Evolutionary conservation across 2,797 vertebrate genomes (phyloP).

Genomic region (Sebastiscus albofasciatus): DNA sequence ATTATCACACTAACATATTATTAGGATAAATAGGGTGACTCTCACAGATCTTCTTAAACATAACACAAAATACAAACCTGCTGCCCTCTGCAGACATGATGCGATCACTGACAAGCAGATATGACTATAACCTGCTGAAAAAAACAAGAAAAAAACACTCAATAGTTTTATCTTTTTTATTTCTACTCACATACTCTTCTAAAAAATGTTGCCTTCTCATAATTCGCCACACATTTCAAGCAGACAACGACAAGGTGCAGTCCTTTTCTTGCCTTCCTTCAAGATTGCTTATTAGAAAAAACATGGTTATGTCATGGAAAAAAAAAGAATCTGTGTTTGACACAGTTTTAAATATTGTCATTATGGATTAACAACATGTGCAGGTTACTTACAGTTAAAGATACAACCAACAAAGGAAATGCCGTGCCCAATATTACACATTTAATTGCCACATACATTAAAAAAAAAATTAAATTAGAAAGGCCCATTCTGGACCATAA

Average conservation of each 20-base stretch:
- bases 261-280: background rate
- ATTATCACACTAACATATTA: background rate
- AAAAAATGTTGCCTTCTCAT: background rate
- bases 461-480: background rate
- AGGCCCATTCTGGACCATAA: background rate
- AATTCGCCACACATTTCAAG: background rate
- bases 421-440: background rate
- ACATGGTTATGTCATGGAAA: constrained; percentile 32
- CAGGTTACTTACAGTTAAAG: constrained; percentile 26
- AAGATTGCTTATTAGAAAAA: constrained; percentile 23
- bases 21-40: background rate
- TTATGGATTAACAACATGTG: constrained; percentile 49
- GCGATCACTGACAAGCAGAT: background rate
- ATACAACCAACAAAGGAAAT: constrained; percentile 26
- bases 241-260: background rate
- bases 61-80: background rate
- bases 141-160: background rate
- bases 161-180: background rate
- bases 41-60: background rate
- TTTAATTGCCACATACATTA: background rate
- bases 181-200: background rate
- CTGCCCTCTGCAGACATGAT: constrained; percentile 2
- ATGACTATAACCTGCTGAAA: background rate
- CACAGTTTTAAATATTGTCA: constrained; percentile 43
- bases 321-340: constrained; percentile 24